Evolutionary conservation across 1,140 invertebrate species (phyloP), one percentile per base, ranked within the genome.

Genomic region (Asbolus verrucosus): DNA sequence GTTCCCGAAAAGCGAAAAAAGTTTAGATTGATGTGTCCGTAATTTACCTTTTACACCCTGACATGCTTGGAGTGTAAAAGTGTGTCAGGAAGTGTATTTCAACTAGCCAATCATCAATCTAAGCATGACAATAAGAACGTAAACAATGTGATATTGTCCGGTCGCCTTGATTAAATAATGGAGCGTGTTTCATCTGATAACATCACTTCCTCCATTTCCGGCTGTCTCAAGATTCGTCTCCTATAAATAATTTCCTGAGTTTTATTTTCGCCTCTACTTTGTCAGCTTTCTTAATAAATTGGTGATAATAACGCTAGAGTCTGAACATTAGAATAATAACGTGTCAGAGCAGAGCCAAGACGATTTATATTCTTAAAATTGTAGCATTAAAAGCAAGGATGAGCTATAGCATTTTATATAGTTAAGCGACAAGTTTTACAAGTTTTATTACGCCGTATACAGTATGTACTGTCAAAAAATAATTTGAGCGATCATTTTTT

Each of bases 241-340:
- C 11, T 54, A 54, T 54, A 54, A 54, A 54, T 54, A 54, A 54
- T 54, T 54, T 54, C 46, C 46, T 54, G 8, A 27, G 46, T 54
- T 54, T 54, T 54, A 54, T 54, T 54, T 54, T 54, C 46, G 21
- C 21, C 21, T n/a, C 46, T 13, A 54, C 11, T 54, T 54, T 54
- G 21, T 54, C 46, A 54, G 27, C 21, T 54, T 19, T 54, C 46
- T 8, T 54, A 54, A 54, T 54, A 54, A 54, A 54, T 27, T 11
- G 46, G 21, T 27, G 18, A 54, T 54, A 54, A 54, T 54, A 54
- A 54, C 21, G 21, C 21, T 54, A 30, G 8, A 54, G 14, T 54
- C 13, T 54, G 9, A 27, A 16, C 1, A 27, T 54, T 54, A 54
- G 46, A 54, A 54, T 54, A 30, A 54, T 14, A 54, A n/a, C 24